Evolutionary conservation across 2,113 vertebrate species (phyloP).

Genomic region (Nycticryphes semicollaris): DNA sequence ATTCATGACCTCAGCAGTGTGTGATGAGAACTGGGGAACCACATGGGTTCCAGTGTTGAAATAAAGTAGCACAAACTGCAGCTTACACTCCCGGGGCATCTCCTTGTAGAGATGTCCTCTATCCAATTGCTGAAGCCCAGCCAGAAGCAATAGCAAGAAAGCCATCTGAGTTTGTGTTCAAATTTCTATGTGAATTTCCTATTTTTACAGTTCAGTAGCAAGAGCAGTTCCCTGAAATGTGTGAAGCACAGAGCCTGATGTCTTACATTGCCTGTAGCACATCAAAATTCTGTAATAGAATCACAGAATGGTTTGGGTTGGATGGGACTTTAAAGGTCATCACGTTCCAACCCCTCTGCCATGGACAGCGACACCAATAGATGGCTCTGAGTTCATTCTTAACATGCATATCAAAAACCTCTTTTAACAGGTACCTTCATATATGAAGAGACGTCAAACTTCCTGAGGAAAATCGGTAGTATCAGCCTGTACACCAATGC

Average conservation of each 20-base stretch:
- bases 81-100: background rate
- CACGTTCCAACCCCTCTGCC: too few species aligned
- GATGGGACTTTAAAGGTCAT: too few species aligned
- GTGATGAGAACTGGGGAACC: background rate
- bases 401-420: background rate
- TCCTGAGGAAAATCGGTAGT: background rate
- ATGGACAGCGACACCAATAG: too few species aligned
- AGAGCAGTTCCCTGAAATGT: background rate
- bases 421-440: background rate
- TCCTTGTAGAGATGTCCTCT: background rate
- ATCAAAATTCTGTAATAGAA: background rate
- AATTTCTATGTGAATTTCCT: background rate
- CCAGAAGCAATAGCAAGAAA: background rate
- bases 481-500: too few species aligned
- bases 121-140: background rate
- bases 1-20: background rate
- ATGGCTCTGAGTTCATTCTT: background rate
- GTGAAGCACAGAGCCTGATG: background rate
- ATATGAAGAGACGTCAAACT: background rate
- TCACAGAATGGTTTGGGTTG: too few species aligned
- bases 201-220: background rate
- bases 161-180: background rate
- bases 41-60: background rate
- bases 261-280: background rate
- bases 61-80: background rate